Base-by-base conservation (phyloP, 1,140 invertebrate genomes). In the Drosophila orosa region DNA sequence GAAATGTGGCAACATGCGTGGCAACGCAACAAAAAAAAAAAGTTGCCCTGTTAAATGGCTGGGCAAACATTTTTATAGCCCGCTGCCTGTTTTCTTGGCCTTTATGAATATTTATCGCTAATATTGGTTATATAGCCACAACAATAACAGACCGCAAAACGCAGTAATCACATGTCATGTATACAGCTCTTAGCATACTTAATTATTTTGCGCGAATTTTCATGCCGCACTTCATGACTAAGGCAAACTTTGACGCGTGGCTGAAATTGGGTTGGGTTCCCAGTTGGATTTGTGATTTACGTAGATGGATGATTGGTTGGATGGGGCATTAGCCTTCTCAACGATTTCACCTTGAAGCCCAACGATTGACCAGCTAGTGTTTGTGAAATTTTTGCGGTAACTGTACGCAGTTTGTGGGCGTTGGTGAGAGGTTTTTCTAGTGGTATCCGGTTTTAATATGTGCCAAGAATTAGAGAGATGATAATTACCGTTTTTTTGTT, bases 201-300 rank as follows among this genome's bases (percentile, higher is more conserved):
- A 80, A 69, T 71, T 71, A 78, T 71, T 65, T 62, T 74, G 82
- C 54, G 82, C 56, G 77, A 80, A 62, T 63, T 85, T 76, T 55
- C 57, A 56, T 67, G 35, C 42, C n/a, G 33, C 68, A 24, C 40
- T 58, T 50, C 40, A 75, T 66, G 39, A 58, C 42, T 35, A 67
- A 67, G 47, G 78, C 65, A 85, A 84, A 84, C 77, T 69, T 81
- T 61, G 74, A 85, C 82, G 82, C 82, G 82, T 85, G 82, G 68
- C 78, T 47, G 63, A 24, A 72, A 52, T 61, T 44, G 59, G 63
- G 65, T 71, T 78, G 65, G 72, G 69, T 27, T 27, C 3, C 22
- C 3, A 24, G 54, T 55, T 25, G 22, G 33, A 15, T n/a, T 45
- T 45, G 9, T 37, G 37, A 29, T 25, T 31, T 47, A 19, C 22